Evolutionary conservation across 2,888 invertebrate species (phyloP), one percentile per base, ranked within the genome.

Genomic region (Cheilosia impressa): DNA sequence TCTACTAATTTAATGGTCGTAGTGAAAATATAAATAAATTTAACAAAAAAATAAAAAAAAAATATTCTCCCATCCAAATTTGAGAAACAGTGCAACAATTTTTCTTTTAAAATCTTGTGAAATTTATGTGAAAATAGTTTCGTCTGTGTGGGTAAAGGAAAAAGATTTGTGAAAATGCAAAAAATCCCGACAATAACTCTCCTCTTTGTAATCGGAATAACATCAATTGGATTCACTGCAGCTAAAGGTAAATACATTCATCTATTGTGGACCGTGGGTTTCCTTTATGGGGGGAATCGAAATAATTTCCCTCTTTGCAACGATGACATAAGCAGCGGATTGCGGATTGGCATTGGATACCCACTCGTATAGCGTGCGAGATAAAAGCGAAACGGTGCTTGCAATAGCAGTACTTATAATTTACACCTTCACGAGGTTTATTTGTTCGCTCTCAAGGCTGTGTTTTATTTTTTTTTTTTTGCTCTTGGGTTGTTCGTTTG

Each of bases 301-400:
- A 81, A 45, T 62, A 68, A 63, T 81, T 85, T 85, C 72, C 50
- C 81, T 77, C 81, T 72, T 72, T 68, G 81, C 76, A 63, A 66
- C 60, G 85, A 85, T 85, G 85, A 85, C 85, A 85, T 85, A 85
- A 85, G 81, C 81, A 75, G 38, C 38, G 38, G 38, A 38, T 38
- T 38, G 38, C 45, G 50, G 68, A 62, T 41, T 43, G 22, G 50
- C 63, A 62, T 41, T 43, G 22, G 55, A 43, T 62, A 22, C 53
- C 47, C 13, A 53, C 27, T 53, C 38, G 38, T 4, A 38, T 38
- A 38, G 22, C 47, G 19, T 47, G 19, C 41, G 47, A 76, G 72
- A 72, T 81, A 85, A 85, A 85, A 85, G 85, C 85, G 81, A 85
- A 81, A 85, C 85, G 76, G 81, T 81, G 80, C 52, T 81, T 77